phyloP scores from a whole-genome alignment of 2,888 invertebrate species.

The Omphaloscelis lunosa region DNA sequence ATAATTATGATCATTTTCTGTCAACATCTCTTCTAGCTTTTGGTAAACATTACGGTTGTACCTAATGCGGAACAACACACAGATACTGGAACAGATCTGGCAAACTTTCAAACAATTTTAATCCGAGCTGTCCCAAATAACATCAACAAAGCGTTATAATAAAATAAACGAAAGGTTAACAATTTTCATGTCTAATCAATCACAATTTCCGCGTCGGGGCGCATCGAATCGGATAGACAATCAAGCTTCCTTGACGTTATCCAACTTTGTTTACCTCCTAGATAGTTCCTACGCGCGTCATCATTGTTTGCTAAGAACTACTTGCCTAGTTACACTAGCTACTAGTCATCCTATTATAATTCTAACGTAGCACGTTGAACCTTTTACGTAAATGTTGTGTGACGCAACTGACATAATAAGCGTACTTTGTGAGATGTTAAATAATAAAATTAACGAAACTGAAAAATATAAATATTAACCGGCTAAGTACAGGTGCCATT shows the following conservation, averaged over 20 bases:
- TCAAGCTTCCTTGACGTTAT: conserved; percentile 44
- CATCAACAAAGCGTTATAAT: conserved; percentile 21
- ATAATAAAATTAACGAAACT: conserved; percentile 46
- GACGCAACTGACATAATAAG: conserved; percentile 53
- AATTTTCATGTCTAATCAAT: conserved; percentile 55
- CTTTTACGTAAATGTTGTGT: conserved; percentile 62
- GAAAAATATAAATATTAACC: neutral
- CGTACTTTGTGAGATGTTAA: conserved; percentile 33
- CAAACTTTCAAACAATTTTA: conserved; percentile 47
- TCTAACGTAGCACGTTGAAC: conserved; percentile 72
- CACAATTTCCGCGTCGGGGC: conserved; percentile 44
- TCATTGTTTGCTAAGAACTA: conserved; percentile 63
- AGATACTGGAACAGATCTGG: conserved; percentile 22
- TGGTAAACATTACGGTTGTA: conserved; percentile 24
- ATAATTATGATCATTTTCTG: conserved; percentile 62
- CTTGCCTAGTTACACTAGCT: conserved; percentile 64
- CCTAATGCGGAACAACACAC: conserved; percentile 23
- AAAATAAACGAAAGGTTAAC: conserved; percentile 28
- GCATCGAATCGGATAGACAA: conserved; percentile 43
- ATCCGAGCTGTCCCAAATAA: conserved; percentile 22
- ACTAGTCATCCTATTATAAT: conserved; percentile 72
- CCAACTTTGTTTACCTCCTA: conserved; percentile 62
- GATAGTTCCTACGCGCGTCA: conserved; percentile 46
- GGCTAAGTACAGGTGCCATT: conserved; percentile 28
- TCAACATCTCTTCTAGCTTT: conserved; percentile 45